Evolutionary conservation across 2,888 invertebrate genomes (phyloP).

Genomic region (Morinoia aosen): DNA sequence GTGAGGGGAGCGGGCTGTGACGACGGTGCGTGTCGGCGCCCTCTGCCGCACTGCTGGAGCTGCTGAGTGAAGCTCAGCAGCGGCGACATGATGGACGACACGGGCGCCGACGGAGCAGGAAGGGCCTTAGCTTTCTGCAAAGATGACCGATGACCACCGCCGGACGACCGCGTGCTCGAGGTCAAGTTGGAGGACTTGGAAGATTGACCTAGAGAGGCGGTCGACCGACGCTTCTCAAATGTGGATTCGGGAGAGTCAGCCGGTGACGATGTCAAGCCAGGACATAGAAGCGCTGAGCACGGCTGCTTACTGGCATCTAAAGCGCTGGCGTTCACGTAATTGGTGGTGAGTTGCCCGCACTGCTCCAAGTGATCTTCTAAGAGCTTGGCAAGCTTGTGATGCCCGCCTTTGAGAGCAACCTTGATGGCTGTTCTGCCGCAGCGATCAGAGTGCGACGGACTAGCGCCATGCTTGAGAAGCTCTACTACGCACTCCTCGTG

Average conservation of each 20-base stretch:
- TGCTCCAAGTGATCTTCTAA: slow-evolving; percentile 69
- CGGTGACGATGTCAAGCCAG: slow-evolving; percentile 67
- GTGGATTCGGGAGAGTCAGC: slow-evolving; percentile 71
- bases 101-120: slow-evolving; percentile 67
- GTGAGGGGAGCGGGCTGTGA: slow-evolving; percentile 70
- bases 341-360: neutral
- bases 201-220: slow-evolving; percentile 71
- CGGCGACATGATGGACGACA: slow-evolving; percentile 65
- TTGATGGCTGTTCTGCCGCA: slow-evolving; percentile 71
- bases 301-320: slow-evolving; percentile 69
- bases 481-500: slow-evolving; percentile 91
- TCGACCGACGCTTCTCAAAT: slow-evolving; percentile 71
- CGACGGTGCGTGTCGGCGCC: slow-evolving; percentile 69
- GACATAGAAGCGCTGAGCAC: slow-evolving; percentile 69
- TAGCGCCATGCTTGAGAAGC: slow-evolving; percentile 72
- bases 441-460: slow-evolving; percentile 72
- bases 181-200: slow-evolving; percentile 72
- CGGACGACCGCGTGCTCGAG: slow-evolving; percentile 70
- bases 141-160: slow-evolving; percentile 58
- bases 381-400: slow-evolving; percentile 71
- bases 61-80: slow-evolving; percentile 73
- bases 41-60: slow-evolving; percentile 72
- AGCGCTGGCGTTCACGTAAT: slow-evolving; percentile 66
- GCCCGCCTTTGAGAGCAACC: slow-evolving; percentile 73
- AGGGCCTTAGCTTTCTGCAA: slow-evolving; percentile 69